Evolutionary conservation across 2,113 vertebrate genomes (phyloP).

Genomic region (Aegypius monachus): DNA sequence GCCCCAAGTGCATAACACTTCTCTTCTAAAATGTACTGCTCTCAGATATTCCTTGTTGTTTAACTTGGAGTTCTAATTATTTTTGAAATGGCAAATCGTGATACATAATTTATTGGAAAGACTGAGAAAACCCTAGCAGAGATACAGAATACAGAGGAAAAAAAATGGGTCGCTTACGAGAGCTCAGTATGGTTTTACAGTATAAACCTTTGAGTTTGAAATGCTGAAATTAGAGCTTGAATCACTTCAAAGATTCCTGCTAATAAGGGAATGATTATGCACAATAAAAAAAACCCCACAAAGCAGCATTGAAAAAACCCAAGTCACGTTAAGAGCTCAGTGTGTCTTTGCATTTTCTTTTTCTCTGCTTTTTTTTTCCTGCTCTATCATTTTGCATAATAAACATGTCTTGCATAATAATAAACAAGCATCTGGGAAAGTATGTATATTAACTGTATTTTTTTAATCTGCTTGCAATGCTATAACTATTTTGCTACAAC

Average conservation of each 20-base stretch:
- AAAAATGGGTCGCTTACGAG: neutral
- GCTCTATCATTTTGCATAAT: slow-evolving; percentile 51
- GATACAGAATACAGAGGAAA: neutral
- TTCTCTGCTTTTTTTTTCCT: neutral
- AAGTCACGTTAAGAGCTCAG: neutral
- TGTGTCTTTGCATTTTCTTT: slow-evolving; percentile 6
- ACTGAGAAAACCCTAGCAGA: slow-evolving; percentile 7
- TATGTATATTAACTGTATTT: neutral
- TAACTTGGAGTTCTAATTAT: slow-evolving; percentile 21
- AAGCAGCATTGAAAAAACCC: neutral
- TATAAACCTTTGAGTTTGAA: neutral
- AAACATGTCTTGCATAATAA: slow-evolving; percentile 50
- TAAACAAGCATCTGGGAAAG: slow-evolving; percentile 13
- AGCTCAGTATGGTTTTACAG: neutral
- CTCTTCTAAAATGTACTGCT: neutral
- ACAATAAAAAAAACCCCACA: neutral
- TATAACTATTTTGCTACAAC: neutral
- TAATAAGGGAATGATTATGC: slow-evolving; percentile 49
- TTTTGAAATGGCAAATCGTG: slow-evolving; percentile 25
- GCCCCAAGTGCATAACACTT: neutral
- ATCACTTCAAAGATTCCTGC: slow-evolving; percentile 43
- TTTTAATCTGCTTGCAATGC: neutral
- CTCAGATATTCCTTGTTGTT: slow-evolving; percentile 20
- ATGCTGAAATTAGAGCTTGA: slow-evolving; percentile 29
- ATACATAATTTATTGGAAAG: slow-evolving; percentile 62